A percentile compares a stretch with the other conserved stretches of the same genome.
These are phyloP conservation scores for Oreochromis tanganicae DNA, from an alignment of 2,113 vertebrate species.

Conservation along the genomic window DNA sequence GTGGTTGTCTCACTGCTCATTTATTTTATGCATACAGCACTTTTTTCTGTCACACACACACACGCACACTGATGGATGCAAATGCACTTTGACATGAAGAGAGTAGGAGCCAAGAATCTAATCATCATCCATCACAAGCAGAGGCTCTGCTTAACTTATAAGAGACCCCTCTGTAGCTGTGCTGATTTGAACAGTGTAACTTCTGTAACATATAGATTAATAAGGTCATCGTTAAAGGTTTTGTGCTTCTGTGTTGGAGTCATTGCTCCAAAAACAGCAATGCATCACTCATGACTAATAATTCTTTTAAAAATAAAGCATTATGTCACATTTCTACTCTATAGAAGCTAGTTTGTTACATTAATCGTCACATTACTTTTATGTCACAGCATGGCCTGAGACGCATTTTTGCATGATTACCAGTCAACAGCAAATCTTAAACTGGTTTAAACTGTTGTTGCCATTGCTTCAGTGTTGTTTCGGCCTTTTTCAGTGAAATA, in stretches of 20 bases:
- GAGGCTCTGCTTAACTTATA: neutral
- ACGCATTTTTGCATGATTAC: neutral
- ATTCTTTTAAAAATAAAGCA: neutral
- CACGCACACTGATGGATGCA: neutral
- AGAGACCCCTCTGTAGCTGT: neutral
- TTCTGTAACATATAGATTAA: neutral
- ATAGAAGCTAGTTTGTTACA: neutral
- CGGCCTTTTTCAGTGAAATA: neutral
- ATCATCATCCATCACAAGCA: neutral
- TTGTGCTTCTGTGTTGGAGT: neutral
- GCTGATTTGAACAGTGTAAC: neutral
- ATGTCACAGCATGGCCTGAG: neutral
- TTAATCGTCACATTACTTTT: neutral
- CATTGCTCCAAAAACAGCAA: neutral
- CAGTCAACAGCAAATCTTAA: neutral
- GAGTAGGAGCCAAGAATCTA: neutral
- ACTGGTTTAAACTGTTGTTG: neutral
- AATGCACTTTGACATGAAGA: neutral
- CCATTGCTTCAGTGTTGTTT: neutral
- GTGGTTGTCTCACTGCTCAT: neutral
- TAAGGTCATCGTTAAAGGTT: neutral
- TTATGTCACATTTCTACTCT: neutral
- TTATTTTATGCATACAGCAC: neutral
- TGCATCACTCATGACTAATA: neutral
- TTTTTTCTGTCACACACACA: neutral